Conservation (phyloP, 2,888 invertebrate species). For the Limnephilus rhombicus region DNA sequence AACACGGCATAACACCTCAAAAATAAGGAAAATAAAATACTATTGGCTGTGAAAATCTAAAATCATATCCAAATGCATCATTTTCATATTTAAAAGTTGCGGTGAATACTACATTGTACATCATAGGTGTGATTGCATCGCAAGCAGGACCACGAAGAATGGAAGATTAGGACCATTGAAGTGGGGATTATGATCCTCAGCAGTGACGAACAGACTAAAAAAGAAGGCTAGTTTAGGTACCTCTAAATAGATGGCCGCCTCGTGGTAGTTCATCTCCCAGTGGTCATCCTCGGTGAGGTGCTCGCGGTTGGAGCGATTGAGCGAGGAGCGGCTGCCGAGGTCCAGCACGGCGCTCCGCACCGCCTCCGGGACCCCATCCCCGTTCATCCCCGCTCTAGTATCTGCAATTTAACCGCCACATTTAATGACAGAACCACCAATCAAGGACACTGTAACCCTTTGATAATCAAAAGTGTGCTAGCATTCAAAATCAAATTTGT, state of each 20-base stretch:
- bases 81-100: too few relatives aligned
- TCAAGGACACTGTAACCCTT: neutral
- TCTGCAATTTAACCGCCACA: constrained; percentile 23
- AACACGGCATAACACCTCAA: too few relatives aligned
- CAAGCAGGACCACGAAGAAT: too few relatives aligned
- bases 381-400: constrained; percentile 69
- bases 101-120: too few relatives aligned
- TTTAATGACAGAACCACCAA: neutral
- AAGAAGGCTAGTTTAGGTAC: constrained; percentile 71
- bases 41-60: too few relatives aligned
- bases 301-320: constrained; percentile 76
- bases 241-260: constrained; percentile 92
- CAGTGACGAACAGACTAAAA: too few relatives aligned
- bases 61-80: too few relatives aligned
- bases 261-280: constrained; percentile 95
- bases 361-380: constrained; percentile 69
- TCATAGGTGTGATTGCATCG: too few relatives aligned
- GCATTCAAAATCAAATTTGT: too few relatives aligned
- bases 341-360: constrained; percentile 74
- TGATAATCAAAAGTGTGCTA: neutral
- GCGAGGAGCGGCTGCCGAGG: constrained; percentile 81
- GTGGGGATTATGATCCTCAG: too few relatives aligned
- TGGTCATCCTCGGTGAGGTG: constrained; percentile 79
- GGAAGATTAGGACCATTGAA: too few relatives aligned
- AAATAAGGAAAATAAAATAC: too few relatives aligned